Evolutionary conservation across 1,140 invertebrate species (phyloP).

Genomic region (Ips typographus): DNA sequence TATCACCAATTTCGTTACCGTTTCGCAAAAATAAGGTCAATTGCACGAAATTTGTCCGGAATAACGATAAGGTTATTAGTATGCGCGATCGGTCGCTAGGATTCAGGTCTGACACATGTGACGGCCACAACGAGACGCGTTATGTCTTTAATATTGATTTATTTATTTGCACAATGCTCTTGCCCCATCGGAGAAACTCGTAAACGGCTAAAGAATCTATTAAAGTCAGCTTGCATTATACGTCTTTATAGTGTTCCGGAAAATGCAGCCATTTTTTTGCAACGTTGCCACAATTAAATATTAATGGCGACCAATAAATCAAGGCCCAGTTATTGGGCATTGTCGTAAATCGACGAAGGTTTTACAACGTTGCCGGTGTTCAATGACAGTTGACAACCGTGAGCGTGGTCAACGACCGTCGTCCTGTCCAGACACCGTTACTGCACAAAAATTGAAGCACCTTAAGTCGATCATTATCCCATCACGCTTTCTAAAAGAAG

Average conservation of each 20-base stretch:
- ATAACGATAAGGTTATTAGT: neutral
- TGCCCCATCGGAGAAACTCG: neutral
- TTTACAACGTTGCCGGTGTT: no score
- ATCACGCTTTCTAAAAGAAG: constrained; percentile 27
- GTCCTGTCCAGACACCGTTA: no score
- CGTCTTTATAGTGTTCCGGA: neutral
- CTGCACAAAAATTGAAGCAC: constrained; percentile 9
- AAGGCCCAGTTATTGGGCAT: neutral
- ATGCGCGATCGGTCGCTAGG: neutral
- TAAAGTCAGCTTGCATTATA: constrained; percentile 1
- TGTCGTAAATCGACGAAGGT: no score
- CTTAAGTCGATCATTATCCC: constrained; percentile 28
- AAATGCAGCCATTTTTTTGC: neutral
- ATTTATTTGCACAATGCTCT: neutral
- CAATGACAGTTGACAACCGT: no score
- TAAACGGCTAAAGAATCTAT: constrained; percentile 3
- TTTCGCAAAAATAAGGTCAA: constrained; percentile 9
- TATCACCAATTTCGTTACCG: no score
- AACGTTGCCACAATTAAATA: neutral
- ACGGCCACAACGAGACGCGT: neutral
- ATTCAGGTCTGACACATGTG: neutral
- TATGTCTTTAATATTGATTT: constrained; percentile 3
- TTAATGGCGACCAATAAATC: neutral
- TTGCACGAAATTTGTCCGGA: constrained; percentile 12
- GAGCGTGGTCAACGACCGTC: no score